Conservation (phyloP, 2,888 invertebrate species). For the Agrotis puta region DNA sequence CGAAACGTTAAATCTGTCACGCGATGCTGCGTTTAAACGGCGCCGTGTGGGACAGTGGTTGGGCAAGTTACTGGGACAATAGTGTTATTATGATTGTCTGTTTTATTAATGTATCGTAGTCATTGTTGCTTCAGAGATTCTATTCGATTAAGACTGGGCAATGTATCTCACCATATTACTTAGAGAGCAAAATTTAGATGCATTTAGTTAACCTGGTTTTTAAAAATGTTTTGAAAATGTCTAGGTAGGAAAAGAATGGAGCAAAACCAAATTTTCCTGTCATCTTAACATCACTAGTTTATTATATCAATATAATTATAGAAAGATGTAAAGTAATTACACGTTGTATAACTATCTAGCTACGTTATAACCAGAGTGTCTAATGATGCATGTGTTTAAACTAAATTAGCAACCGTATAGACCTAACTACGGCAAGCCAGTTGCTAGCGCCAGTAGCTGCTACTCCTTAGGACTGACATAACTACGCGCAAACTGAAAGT, state of each 20-base stretch:
- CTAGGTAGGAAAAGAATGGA: too few species aligned
- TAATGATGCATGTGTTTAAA: not conserved
- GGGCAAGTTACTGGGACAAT: constrained; percentile 16
- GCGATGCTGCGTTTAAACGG: constrained; percentile 58
- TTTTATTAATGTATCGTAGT: not conserved
- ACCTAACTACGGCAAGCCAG: not conserved
- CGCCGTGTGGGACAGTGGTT: constrained; percentile 19
- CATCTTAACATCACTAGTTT: too few species aligned
- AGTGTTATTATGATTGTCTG: not conserved
- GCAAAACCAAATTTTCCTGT: too few species aligned
- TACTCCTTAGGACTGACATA: constrained; percentile 15
- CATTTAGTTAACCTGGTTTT: too few species aligned
- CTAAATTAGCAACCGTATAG: too few species aligned
- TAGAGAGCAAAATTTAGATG: too few species aligned
- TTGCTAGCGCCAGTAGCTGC: constrained; percentile 23
- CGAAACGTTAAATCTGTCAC: constrained; percentile 65
- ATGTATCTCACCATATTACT: too few species aligned
- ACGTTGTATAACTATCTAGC: too few species aligned
- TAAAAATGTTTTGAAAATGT: too few species aligned
- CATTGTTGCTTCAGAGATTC: not conserved
- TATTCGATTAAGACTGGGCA: too few species aligned
- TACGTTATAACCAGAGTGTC: not conserved
- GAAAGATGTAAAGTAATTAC: too few species aligned
- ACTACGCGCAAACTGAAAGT: constrained; percentile 30
- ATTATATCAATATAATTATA: too few species aligned